Percentiles rank a stretch among this genome's conserved stretches.
These are phyloP conservation scores for Harmothoe impar DNA, from an alignment of 2,888 invertebrate species.

Conservation along the genomic window DNA sequence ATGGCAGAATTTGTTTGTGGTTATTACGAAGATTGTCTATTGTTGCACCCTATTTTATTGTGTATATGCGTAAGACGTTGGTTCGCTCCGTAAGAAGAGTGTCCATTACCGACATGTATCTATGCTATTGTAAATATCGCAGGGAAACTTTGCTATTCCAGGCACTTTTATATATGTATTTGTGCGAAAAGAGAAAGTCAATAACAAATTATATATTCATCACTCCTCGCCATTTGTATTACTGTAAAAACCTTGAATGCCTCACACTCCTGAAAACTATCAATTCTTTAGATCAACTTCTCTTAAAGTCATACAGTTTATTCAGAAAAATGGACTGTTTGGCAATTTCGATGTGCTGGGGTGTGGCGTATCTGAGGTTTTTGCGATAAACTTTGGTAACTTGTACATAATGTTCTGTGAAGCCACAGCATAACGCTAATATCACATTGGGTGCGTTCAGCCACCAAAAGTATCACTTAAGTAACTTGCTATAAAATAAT, in stretches of 20 bases:
- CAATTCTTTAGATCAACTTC: neutral
- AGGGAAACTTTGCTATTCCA: constrained; percentile 43
- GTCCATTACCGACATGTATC: neutral
- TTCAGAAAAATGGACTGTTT: neutral
- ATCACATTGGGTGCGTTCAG: too few species aligned
- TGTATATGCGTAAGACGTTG: neutral
- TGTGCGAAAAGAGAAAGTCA: neutral
- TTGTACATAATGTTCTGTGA: neutral
- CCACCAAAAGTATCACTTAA: too few species aligned
- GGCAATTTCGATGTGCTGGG: neutral
- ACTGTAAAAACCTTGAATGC: neutral
- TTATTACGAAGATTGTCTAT: neutral
- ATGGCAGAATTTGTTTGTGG: neutral
- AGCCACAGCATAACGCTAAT: too few species aligned
- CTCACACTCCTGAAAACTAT: neutral
- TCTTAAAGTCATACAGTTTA: neutral
- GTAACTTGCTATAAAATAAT: too few species aligned
- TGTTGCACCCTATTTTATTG: neutral
- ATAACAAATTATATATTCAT: neutral
- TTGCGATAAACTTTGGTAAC: neutral
- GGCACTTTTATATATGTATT: neutral
- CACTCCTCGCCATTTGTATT: neutral
- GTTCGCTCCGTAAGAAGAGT: neutral
- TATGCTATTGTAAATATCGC: constrained; percentile 4
- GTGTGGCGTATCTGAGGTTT: neutral